Evolutionary conservation across 2,113 vertebrate species (phyloP).

Genomic region (Hylia prasina): DNA sequence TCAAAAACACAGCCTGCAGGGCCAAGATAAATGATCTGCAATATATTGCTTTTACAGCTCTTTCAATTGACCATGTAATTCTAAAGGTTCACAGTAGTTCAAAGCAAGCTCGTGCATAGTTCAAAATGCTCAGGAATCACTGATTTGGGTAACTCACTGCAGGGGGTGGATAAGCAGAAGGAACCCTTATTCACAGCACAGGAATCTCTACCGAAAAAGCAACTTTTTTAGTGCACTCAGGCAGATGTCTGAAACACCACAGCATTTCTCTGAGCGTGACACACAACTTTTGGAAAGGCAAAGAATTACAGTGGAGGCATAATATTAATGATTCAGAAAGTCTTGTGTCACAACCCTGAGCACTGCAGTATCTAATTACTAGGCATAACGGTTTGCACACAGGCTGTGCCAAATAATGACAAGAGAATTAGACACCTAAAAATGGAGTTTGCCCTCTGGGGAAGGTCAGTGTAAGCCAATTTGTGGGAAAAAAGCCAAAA

Average conservation of each 20-base stretch:
- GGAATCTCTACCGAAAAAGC: background rate
- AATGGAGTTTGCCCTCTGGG: conserved; percentile 19
- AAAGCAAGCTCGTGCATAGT: background rate
- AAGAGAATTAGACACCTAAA: conserved; percentile 42
- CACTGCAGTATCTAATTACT: conserved; percentile 29
- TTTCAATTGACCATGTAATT: conserved; percentile 18
- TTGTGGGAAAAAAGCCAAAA: background rate
- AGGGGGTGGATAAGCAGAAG: background rate
- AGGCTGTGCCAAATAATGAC: conserved; percentile 34
- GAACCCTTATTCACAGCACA: background rate
- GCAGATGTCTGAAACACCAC: background rate
- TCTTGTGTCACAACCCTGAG: conserved; percentile 29
- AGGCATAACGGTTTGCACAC: conserved; percentile 21
- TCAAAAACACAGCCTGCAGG: background rate
- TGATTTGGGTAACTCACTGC: background rate
- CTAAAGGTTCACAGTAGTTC: background rate
- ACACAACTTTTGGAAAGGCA: background rate
- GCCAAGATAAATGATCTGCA: background rate
- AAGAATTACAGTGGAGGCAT: background rate
- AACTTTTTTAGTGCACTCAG: background rate
- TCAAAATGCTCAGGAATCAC: background rate
- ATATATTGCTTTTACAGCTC: background rate
- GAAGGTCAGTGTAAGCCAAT: conserved; percentile 11
- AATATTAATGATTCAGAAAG: conserved; percentile 44
- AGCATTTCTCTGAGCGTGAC: background rate